Evolutionary conservation across 2,113 vertebrate genomes (phyloP).

Genomic region (Tamias sibiricus): DNA sequence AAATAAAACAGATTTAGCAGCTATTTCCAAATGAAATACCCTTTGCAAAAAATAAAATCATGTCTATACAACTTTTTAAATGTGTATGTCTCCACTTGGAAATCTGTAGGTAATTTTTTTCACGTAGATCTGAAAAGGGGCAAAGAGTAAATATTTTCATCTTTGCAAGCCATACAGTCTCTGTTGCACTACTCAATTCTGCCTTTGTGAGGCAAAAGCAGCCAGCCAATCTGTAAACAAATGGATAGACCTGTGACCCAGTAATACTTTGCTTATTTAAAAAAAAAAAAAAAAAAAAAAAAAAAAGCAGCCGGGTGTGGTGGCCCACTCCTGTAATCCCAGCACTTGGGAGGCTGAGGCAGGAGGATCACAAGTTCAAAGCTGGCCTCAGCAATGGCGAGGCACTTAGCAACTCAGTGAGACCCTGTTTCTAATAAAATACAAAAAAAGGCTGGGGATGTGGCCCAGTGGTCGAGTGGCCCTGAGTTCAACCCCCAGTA

Average conservation of each 20-base stretch:
- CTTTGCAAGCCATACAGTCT: neutral
- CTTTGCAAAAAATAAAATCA: conserved; percentile 35
- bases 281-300: neutral
- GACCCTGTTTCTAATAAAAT: too few species aligned
- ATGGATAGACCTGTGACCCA: neutral
- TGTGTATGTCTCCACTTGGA: neutral
- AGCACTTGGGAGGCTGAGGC: too few species aligned
- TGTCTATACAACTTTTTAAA: conserved; percentile 27
- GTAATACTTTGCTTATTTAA: neutral
- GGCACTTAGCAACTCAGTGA: too few species aligned
- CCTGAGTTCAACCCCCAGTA: too few species aligned
- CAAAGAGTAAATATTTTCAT: neutral
- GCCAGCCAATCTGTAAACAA: neutral
- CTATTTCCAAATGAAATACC: neutral
- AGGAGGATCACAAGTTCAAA: too few species aligned
- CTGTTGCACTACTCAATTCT: neutral
- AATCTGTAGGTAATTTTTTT: neutral
- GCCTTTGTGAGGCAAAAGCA: neutral
- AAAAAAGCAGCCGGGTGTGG: too few species aligned
- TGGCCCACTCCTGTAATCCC: too few species aligned
- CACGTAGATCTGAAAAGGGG: neutral
- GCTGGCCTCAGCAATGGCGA: too few species aligned
- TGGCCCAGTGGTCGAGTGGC: too few species aligned
- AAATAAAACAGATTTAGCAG: conserved; percentile 15
- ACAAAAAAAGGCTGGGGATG: too few species aligned